Percentiles rank a stretch among this genome's conserved stretches.
Evolutionary conservation across 2,113 vertebrate genomes (phyloP).

Genomic region (Pygoscelis antarcticus): DNA sequence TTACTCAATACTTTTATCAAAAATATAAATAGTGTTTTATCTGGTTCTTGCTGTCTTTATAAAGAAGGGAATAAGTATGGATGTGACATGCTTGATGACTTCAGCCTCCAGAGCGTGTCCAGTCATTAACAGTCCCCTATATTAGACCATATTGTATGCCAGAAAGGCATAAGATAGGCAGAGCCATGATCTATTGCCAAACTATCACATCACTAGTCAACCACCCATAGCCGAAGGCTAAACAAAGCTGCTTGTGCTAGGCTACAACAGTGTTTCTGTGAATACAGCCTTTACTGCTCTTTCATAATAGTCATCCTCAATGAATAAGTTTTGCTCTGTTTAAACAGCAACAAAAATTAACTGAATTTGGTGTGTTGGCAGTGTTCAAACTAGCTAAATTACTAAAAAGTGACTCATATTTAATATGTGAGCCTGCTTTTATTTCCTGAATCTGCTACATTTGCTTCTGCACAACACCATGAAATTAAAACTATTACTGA

Average conservation of each 20-base stretch:
- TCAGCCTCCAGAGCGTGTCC: neutral
- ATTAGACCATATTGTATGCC: neutral
- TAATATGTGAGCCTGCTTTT: neutral
- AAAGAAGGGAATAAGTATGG: neutral
- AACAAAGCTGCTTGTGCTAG: neutral
- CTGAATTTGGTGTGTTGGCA: neutral
- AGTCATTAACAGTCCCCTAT: neutral
- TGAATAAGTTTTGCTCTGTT: neutral
- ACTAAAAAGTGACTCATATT: neutral
- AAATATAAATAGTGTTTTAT: neutral
- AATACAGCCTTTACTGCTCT: neutral
- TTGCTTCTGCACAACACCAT: neutral
- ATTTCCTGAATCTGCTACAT: neutral
- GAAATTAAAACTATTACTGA: neutral
- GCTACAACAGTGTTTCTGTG: neutral
- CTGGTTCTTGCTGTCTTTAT: neutral
- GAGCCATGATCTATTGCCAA: neutral
- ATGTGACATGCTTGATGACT: neutral
- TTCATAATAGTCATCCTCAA: neutral
- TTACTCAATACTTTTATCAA: neutral
- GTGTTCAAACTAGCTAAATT: neutral
- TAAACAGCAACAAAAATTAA: neutral
- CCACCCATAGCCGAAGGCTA: neutral
- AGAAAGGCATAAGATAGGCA: neutral
- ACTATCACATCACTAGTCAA: neutral